Conservation (phyloP, 2,888 invertebrate species). For the Lymantria monacha region DNA sequence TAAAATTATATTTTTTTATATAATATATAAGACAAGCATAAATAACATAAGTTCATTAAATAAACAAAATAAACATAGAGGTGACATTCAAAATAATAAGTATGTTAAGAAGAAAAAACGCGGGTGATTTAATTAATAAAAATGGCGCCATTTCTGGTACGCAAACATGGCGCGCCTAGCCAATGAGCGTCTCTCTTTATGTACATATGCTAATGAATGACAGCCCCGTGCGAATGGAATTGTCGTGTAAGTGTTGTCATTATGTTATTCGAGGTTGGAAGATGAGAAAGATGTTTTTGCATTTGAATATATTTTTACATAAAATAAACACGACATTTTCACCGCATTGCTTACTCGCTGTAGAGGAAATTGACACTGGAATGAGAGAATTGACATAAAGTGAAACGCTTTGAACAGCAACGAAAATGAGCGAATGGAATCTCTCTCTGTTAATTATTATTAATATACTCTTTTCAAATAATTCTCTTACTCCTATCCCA, state of each 20-base stretch:
- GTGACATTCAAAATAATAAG: constrained; percentile 41
- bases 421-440: no score
- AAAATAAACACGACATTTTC: constrained; percentile 12
- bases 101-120: constrained; percentile 16
- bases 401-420: no score
- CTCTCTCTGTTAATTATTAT: no score
- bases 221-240: constrained; percentile 75
- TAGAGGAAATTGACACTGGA: no score
- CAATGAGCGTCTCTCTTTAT: constrained; percentile 66
- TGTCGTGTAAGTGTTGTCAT: constrained; percentile 77
- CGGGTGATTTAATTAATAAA: constrained; percentile 70
- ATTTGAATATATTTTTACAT: constrained; percentile 41
- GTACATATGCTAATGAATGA: constrained; percentile 79
- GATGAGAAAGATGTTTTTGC: constrained; percentile 61
- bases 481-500: no score
- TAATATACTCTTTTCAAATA: no score
- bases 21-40: no score
- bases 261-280: constrained; percentile 57
- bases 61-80: no score
- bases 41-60: no score
- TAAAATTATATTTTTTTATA: no score
- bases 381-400: no score
- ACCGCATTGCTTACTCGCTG: no score
- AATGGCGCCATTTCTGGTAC: constrained; percentile 66
- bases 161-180: constrained; percentile 61